Evolutionary conservation across 2,888 invertebrate species (phyloP).

Genomic region (Crepidodera aurea): DNA sequence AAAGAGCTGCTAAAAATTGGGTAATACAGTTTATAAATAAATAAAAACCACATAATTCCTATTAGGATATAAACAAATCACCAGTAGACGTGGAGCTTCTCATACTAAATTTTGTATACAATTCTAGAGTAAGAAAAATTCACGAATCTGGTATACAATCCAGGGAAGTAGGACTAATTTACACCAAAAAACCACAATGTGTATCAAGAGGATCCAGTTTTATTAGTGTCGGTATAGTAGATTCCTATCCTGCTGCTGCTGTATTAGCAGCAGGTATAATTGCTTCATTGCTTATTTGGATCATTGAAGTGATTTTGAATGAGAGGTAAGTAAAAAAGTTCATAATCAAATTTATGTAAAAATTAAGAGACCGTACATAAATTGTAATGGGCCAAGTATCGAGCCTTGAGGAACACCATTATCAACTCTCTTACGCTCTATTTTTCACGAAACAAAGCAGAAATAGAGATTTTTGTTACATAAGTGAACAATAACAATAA

Average conservation of each 20-base stretch:
- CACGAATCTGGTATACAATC: constrained; percentile 68
- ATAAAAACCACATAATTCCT: neutral
- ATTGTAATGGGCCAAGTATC: too few species aligned
- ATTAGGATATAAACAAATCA: too few species aligned
- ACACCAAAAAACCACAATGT: constrained; percentile 69
- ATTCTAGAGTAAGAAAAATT: constrained; percentile 65
- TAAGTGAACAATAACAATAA: too few species aligned
- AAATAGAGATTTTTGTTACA: too few species aligned
- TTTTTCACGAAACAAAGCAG: too few species aligned
- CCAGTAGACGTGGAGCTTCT: too few species aligned
- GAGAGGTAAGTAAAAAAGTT: too few species aligned
- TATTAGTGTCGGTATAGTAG: constrained; percentile 68
- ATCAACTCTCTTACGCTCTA: too few species aligned
- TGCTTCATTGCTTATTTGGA: constrained; percentile 44
- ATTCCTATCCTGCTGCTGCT: constrained; percentile 64
- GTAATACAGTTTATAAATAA: neutral
- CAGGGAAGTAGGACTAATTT: constrained; percentile 65
- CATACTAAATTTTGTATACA: too few species aligned
- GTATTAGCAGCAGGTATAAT: constrained; percentile 52
- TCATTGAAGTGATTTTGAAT: neutral
- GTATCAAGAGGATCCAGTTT: constrained; percentile 66
- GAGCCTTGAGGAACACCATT: too few species aligned
- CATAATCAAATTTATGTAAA: too few species aligned
- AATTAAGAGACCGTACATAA: too few species aligned
- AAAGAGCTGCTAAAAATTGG: constrained; percentile 71